Percentiles rank a stretch among this genome's conserved stretches.
Conservation (phyloP, 2,797 vertebrate genomes). For the Geotria australis region DNA sequence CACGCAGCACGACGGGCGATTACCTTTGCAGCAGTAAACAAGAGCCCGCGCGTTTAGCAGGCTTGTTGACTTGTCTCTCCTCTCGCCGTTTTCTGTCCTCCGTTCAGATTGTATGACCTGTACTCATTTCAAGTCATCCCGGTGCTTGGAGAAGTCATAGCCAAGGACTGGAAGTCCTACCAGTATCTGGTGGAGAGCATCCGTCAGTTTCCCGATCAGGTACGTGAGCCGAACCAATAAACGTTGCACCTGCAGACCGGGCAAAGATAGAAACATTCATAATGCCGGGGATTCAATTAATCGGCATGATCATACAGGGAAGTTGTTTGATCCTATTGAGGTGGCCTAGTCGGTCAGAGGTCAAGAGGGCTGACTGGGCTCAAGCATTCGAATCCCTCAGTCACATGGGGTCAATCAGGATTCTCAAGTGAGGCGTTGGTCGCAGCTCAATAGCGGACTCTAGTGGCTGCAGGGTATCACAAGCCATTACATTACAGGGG, state of each 20-base stretch:
- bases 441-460: too few species aligned
- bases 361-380: too few species aligned
- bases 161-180: constrained; percentile 88
- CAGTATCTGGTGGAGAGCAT: constrained; percentile 94
- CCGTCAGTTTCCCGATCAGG: constrained; percentile 59
- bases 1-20: too few species aligned
- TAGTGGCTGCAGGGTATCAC: too few species aligned
- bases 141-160: constrained; percentile 66
- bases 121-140: constrained; percentile 95
- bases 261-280: background rate
- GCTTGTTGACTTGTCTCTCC: too few species aligned
- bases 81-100: constrained; percentile 1
- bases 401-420: too few species aligned
- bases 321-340: background rate
- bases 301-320: background rate
- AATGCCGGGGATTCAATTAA: background rate
- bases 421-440: too few species aligned
- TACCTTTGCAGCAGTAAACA: too few species aligned
- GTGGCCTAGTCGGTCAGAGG: background rate
- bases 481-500: too few species aligned
- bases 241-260: background rate
- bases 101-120: constrained; percentile 42
- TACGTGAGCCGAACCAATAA: constrained; percentile 6
- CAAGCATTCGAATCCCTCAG: too few species aligned
- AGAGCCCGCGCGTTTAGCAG: too few species aligned